Evolutionary conservation across 1,140 invertebrate species (phyloP).

Genomic region (Dufourea novaeangliae): DNA sequence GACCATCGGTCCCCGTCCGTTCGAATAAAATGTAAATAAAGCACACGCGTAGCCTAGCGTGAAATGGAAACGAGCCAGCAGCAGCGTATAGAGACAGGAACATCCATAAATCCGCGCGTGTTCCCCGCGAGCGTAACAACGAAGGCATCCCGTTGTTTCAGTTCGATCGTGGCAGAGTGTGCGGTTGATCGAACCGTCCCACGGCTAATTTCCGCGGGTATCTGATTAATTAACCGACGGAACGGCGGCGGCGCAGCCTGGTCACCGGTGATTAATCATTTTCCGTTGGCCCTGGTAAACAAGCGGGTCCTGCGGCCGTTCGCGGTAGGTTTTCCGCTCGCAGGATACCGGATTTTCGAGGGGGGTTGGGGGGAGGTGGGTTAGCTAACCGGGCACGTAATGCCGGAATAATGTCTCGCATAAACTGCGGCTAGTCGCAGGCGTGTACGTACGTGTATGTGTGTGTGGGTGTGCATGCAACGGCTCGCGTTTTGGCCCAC

Average conservation of each 20-base stretch:
- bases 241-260: conserved; percentile 57
- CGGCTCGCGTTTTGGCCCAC: conserved; percentile 9
- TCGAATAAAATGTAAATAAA: conserved; percentile 35
- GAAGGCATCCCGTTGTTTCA: not conserved
- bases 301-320: conserved; percentile 59
- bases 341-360: conserved; percentile 15
- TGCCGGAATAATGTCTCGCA: conserved; percentile 79
- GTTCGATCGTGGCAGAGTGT: conserved; percentile 44
- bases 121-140: conserved; percentile 38
- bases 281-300: conserved; percentile 68
- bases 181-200: conserved; percentile 69
- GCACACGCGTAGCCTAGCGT: not conserved
- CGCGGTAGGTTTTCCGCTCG: conserved; percentile 60
- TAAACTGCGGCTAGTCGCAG: conserved; percentile 76
- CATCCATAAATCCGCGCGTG: conserved; percentile 31
- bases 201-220: conserved; percentile 78
- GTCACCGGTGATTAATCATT: conserved; percentile 74
- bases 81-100: conserved; percentile 21
- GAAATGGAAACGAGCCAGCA: conserved; percentile 43
- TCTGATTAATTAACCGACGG: conserved; percentile 80
- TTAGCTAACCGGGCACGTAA: conserved; percentile 73
- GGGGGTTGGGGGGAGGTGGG: conserved; percentile 7
- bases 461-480: not conserved
- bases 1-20: not conserved
- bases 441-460: too few species aligned